Conservation (phyloP, 2,113 vertebrate genomes). For the Heterochromis multidens region DNA sequence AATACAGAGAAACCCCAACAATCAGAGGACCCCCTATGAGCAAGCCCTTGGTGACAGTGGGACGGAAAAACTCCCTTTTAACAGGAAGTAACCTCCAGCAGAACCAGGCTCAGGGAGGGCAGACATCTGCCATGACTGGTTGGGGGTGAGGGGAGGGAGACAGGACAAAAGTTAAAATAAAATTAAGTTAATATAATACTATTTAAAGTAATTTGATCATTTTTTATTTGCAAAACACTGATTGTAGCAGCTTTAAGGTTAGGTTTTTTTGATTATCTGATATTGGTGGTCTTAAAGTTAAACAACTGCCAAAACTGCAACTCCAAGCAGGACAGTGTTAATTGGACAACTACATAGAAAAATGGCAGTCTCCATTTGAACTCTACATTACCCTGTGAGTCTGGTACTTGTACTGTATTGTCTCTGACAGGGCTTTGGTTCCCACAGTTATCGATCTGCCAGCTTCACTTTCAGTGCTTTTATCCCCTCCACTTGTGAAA, state of each 20-base stretch:
- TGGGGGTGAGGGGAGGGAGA: neutral
- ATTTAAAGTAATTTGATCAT: neutral
- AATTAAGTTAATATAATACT: too few relatives aligned
- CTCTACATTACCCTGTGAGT: neutral
- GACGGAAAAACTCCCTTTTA: too few relatives aligned
- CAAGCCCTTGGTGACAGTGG: too few relatives aligned
- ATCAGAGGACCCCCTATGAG: too few relatives aligned
- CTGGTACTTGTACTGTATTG: neutral
- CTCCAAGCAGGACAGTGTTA: neutral
- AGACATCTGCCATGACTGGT: neutral
- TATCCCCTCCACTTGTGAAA: neutral
- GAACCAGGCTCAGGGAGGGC: neutral
- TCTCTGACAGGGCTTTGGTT: conserved; percentile 34
- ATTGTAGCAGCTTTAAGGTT: neutral
- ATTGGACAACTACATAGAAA: neutral
- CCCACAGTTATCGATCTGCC: conserved; percentile 54
- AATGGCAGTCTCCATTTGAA: neutral
- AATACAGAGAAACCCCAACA: too few relatives aligned
- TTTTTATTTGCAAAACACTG: neutral
- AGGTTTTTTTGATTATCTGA: neutral
- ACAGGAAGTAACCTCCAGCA: too few relatives aligned
- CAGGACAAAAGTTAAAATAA: neutral
- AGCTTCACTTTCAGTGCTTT: conserved; percentile 45
- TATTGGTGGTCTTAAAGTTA: neutral
- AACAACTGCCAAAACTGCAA: neutral